Base-by-base conservation (phyloP, 2,888 invertebrate genomes). In the Cosmopolites sordidus region DNA sequence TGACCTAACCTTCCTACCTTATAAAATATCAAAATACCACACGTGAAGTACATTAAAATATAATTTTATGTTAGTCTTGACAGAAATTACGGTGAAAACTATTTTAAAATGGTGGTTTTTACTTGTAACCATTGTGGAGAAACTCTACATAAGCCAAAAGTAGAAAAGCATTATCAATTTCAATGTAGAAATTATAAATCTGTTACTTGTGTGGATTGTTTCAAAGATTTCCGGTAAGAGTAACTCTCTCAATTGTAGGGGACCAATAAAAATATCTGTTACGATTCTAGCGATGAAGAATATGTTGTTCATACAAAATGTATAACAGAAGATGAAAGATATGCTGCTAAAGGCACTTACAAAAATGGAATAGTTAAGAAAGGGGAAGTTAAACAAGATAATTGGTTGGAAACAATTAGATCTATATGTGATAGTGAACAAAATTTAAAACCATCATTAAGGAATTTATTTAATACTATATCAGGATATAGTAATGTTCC, bases 111-210 rank as follows among this genome's bases (percentile, higher is more conserved):
- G 97, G 97, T 97, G 39, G 88, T 92, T 48, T 97, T 97, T 72
- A 90, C 89, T 9, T 97, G 97, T 73, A 89, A 89, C 64, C 81
- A 86, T 62, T 98, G 97, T 71, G 94, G 95, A 0, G 92, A 92
- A 56, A 85, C 92, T 33, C 75, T 95, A 29, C 92, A 94, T 71
- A 97, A 97, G 70, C 88, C 90, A 17, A 85, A 88, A 70, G 94
- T 95, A 0, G 92, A 91, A 62, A 92, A 92, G 68, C 96, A 96
- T 74, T 89, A 87, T 69, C 78, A 81, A 60, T 81, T 80, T 45
- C 80, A 81, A 69, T 94, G 93, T 48, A 78, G 79, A 60, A 78
- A 78, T 11, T 78, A 78, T 43, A 81, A 85, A 59, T 84, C 83
- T 62, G 75, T 95, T 40, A 89, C 93, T 1, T 97, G 97, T 73